phyloP scores from a whole-genome alignment of 2,888 invertebrate genomes.

The Trachelus iudaicus region DNA sequence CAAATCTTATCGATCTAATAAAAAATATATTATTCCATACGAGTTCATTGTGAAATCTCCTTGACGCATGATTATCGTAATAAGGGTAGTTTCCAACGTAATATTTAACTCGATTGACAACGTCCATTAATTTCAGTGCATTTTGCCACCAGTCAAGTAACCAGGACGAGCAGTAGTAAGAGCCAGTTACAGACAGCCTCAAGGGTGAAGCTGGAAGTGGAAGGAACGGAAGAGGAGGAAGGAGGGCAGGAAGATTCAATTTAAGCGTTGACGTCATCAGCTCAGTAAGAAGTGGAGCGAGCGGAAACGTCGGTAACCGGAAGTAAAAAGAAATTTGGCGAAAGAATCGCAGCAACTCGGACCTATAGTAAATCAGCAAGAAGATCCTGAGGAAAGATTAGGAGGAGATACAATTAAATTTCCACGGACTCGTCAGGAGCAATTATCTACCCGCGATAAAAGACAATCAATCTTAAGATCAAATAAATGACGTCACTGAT shows the following conservation, averaged over 20 bases:
- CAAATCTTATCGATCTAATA: no score
- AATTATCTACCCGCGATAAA: no score
- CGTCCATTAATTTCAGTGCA: conserved; percentile 19
- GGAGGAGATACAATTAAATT: not conserved
- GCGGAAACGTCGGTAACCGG: not conserved
- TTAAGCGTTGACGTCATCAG: conserved; percentile 2
- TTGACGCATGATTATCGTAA: no score
- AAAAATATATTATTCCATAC: no score
- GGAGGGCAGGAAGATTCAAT: conserved; percentile 5
- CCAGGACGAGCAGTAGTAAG: not conserved
- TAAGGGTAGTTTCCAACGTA: conserved; percentile 6
- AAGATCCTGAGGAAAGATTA: not conserved
- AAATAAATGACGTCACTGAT: no score
- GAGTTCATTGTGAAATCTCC: no score
- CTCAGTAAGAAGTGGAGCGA: not conserved
- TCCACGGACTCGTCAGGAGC: not conserved
- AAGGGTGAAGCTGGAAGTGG: no score
- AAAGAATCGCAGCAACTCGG: not conserved
- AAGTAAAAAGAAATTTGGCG: not conserved
- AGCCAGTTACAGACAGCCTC: no score
- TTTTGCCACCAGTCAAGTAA: not conserved
- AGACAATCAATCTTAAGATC: no score
- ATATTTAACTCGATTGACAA: conserved; percentile 25
- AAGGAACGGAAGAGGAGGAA: no score
- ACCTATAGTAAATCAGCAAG: not conserved